phyloP scores from a whole-genome alignment of 2,113 vertebrate species.

The Pogonocichla stellata region DNA sequence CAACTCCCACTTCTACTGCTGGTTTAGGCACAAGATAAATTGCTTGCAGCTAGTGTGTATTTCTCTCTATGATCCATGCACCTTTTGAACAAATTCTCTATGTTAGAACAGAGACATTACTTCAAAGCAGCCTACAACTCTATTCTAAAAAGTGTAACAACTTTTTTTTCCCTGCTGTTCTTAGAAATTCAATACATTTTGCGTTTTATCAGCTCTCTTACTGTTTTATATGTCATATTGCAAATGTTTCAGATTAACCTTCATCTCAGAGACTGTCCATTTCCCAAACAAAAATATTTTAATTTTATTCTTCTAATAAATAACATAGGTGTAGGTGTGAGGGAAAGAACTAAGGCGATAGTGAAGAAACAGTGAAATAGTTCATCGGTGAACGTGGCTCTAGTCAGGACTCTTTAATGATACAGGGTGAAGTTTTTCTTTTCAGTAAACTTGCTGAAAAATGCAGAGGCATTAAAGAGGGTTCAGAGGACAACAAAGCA shows the following conservation, averaged over 20 bases:
- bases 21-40: neutral
- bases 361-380: neutral
- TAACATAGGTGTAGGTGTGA: neutral
- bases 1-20: neutral
- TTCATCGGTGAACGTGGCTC: neutral
- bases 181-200: neutral
- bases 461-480: slow-evolving; percentile 38
- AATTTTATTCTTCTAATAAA: neutral
- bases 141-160: neutral
- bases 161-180: neutral
- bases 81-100: neutral
- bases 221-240: neutral
- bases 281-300: neutral
- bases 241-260: neutral
- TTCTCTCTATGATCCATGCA: neutral
- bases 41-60: neutral
- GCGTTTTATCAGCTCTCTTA: neutral
- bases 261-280: neutral
- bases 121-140: neutral
- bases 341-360: neutral
- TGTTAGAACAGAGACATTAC: neutral
- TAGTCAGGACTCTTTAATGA: neutral
- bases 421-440: slow-evolving; percentile 25
- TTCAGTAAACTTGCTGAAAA: slow-evolving; percentile 51
- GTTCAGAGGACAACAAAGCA: slow-evolving; percentile 59